These are phyloP conservation scores for Timema cristinae DNA, from an alignment of 2,888 invertebrate species.

Conservation along the genomic window DNA sequence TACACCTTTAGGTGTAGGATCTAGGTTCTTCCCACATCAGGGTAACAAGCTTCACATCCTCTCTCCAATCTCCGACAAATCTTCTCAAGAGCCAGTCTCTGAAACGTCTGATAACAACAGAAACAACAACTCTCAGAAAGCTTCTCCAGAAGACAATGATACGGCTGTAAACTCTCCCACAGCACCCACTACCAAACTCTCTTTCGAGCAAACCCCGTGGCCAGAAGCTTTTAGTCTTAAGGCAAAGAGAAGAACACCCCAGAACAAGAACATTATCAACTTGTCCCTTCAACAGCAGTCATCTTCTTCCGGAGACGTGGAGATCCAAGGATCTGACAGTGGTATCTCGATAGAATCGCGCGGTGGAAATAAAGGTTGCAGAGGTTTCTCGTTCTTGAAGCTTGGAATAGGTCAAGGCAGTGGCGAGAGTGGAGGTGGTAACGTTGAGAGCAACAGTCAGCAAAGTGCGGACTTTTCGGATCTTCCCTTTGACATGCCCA, in stretches of 20 bases:
- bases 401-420: conserved; percentile 5
- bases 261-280: conserved; percentile 72
- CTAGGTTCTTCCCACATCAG: conserved; percentile 55
- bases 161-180: conserved; percentile 22
- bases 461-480: conserved; percentile 48
- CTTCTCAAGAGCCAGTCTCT: conserved; percentile 79
- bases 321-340: conserved; percentile 82
- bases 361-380: conserved; percentile 68
- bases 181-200: conserved; percentile 25
- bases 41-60: conserved; percentile 76
- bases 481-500: conserved; percentile 88
- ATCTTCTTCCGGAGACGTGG: conserved; percentile 59
- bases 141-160: conserved; percentile 62
- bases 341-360: conserved; percentile 83
- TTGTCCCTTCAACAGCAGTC: conserved; percentile 55
- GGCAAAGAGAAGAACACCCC: conserved; percentile 63
- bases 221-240: conserved; percentile 51
- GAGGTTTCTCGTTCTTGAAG: conserved; percentile 41
- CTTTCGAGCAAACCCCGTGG: conserved; percentile 37
- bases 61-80: conserved; percentile 86
- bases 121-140: conserved; percentile 72
- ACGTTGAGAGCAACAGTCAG: conserved; percentile 41
- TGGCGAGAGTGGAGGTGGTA: conserved; percentile 43
- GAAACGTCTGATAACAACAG: conserved; percentile 79
- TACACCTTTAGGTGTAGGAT: conserved; percentile 24